Evolutionary conservation across 1,140 invertebrate genomes (phyloP).

Genomic region (Gryllus bimaculatus): DNA sequence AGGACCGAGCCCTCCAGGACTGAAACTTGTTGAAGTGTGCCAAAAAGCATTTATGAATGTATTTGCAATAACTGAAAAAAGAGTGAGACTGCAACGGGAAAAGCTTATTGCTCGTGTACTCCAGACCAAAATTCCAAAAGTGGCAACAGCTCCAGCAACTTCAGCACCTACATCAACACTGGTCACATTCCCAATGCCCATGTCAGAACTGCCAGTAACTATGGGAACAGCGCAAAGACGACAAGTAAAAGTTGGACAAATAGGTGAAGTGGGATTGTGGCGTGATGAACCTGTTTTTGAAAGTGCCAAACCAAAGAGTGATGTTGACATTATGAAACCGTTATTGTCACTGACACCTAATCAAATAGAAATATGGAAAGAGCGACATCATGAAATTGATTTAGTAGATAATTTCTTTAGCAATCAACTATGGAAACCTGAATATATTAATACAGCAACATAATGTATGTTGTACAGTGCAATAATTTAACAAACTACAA

Average conservation of each 20-base stretch:
- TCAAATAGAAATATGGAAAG: constrained; percentile 10
- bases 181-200: neutral
- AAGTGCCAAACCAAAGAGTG: neutral
- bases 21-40: constrained; percentile 38
- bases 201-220: neutral
- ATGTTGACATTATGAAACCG: neutral
- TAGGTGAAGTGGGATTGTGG: neutral
- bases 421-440: constrained; percentile 47
- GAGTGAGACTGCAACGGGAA: constrained; percentile 38
- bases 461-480: constrained; percentile 10
- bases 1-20: constrained; percentile 23
- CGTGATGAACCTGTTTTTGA: neutral
- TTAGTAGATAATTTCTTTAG: constrained; percentile 45
- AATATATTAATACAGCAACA: constrained; percentile 33
- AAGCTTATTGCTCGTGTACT: constrained; percentile 32
- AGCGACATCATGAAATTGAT: constrained; percentile 26
- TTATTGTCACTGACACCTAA: neutral
- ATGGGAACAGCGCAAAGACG: neutral
- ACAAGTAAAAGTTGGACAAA: neutral
- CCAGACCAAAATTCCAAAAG: neutral
- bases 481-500: neutral
- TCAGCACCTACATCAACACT: neutral
- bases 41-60: constrained; percentile 44
- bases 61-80: constrained; percentile 42
- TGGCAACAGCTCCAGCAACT: neutral